Conservation (phyloP, 2,797 vertebrate genomes). For the Bradypodion pumilum region DNA sequence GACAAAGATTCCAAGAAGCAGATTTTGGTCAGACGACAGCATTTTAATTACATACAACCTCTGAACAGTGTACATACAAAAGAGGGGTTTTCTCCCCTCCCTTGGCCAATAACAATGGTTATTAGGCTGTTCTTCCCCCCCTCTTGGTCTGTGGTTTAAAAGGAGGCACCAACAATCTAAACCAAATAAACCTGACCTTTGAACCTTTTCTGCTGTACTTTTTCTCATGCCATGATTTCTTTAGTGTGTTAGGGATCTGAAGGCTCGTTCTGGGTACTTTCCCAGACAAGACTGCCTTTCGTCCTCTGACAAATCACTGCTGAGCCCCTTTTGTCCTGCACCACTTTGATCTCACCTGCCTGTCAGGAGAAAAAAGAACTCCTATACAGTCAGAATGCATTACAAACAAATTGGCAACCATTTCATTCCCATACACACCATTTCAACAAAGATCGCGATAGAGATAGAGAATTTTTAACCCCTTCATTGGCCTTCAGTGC, state of each 20-base stretch:
- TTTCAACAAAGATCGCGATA: slow-evolving; percentile 70
- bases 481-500: slow-evolving; percentile 40
- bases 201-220: slow-evolving; percentile 90
- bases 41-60: slow-evolving; percentile 75
- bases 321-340: slow-evolving; percentile 89
- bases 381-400: slow-evolving; percentile 87
- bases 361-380: slow-evolving; percentile 86
- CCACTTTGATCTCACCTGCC: slow-evolving; percentile 95
- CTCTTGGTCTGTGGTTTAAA: slow-evolving; percentile 74
- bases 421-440: slow-evolving; percentile 79
- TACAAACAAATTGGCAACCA: slow-evolving; percentile 89
- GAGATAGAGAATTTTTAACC: slow-evolving; percentile 73
- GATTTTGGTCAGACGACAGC: slow-evolving; percentile 67
- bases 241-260: slow-evolving; percentile 85
- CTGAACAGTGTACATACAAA: slow-evolving; percentile 78
- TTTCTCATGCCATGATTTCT: slow-evolving; percentile 88
- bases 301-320: slow-evolving; percentile 91
- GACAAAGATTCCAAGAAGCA: slow-evolving; percentile 68
- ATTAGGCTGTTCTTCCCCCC: slow-evolving; percentile 80
- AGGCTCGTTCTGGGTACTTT: slow-evolving; percentile 82
- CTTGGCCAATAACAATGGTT: slow-evolving; percentile 79
- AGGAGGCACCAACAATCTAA: slow-evolving; percentile 83
- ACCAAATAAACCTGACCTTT: slow-evolving; percentile 91
- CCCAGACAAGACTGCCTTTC: slow-evolving; percentile 85
- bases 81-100: slow-evolving; percentile 55